phyloP scores from a whole-genome alignment of 2,113 vertebrate genomes.

The Takifugu bimaculatus region DNA sequence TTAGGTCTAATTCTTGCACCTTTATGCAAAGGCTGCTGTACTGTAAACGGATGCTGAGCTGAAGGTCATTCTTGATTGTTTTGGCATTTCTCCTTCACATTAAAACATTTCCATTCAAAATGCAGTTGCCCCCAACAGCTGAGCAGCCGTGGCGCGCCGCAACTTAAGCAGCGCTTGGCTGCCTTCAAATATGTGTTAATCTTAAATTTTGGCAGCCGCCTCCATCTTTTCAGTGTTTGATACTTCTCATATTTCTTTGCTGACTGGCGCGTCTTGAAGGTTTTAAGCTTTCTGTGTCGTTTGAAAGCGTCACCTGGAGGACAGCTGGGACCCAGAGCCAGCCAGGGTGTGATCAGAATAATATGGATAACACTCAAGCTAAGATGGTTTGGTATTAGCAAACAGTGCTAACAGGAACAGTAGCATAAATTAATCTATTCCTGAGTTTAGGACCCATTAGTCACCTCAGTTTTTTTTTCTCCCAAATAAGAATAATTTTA shows the following conservation, averaged over 20 bases:
- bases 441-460: no score
- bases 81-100: neutral
- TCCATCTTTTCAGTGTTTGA: neutral
- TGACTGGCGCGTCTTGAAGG: neutral
- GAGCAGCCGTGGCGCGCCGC: neutral
- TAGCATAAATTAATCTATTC: no score
- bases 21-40: neutral
- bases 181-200: neutral
- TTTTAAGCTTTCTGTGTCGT: neutral
- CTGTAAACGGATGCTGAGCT: neutral
- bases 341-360: no score
- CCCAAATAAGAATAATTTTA: no score
- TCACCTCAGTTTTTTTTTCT: no score
- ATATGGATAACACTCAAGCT: no score
- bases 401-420: no score
- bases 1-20: neutral
- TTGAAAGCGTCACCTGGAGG: neutral
- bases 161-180: neutral
- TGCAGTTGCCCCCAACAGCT: constrained; percentile 8
- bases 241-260: neutral
- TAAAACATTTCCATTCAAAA: constrained; percentile 5
- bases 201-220: neutral
- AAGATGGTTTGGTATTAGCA: no score
- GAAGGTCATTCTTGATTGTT: neutral
- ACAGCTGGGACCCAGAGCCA: no score